Evolutionary conservation across 2,113 vertebrate species (phyloP), one percentile per base, ranked within the genome.

Genomic region (Seriola dumerili): DNA sequence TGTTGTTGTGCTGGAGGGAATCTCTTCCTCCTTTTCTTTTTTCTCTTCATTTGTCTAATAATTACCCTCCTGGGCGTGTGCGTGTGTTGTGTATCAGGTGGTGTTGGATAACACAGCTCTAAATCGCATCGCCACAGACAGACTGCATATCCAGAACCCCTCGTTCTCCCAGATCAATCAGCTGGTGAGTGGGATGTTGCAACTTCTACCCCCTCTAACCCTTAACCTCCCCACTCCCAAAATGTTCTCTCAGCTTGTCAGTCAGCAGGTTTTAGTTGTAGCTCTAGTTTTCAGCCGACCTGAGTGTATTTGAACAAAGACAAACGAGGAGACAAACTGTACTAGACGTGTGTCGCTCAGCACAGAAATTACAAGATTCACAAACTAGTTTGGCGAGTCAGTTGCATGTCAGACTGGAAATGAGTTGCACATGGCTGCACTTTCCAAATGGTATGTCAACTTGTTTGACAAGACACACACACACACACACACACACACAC

Each of bases 131-230:
- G 97, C 98, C 1, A 99, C 97, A 1, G 98, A 99, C 95, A 93
- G 98, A 76, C 95, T 99, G 78, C 97, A 99, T 81, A 99, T 99
- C 91, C 98, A 97, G 95, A 99, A 99, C 87, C 98, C 98, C 0
- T 98, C 97, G 0, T 99, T 99, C 92, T 99, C 98, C 3, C 98
- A 99, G 95, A 98, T 99, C 93, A 99, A 99, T 91, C 98, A 99
- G 93, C 95, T 99, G 97, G 98, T 99, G 92, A 97, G 96, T 90
- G 48, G 67, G 25, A 58, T 19, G 7, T 54, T 4, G 19, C 21
- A 14, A 13, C 54, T 14, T 17, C 17, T 1, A 0, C 36, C 40
- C 19, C 64, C 21, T 16, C 40, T 1, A 8, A 42, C 38, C 5
- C 38, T 1, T 8, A 38, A 38, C 38, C 8, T 38, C 29, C 29